These are phyloP conservation scores for Willisornis vidua DNA, from an alignment of 2,113 vertebrate species.

Conservation along the genomic window DNA sequence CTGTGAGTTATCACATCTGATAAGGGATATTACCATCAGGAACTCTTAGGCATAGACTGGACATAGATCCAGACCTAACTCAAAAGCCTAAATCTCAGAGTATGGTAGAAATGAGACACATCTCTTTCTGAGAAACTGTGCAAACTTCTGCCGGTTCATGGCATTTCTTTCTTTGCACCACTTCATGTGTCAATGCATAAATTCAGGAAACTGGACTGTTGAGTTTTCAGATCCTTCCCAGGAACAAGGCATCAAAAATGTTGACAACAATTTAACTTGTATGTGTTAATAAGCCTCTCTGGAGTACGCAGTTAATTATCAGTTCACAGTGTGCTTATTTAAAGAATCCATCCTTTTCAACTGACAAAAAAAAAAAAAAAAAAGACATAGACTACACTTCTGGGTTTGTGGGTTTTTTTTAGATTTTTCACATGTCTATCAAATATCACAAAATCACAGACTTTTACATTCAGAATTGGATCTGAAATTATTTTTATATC, in stretches of 20 bases:
- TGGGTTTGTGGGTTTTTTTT: too few species aligned
- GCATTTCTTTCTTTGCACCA: neutral
- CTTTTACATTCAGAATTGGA: neutral
- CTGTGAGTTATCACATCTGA: neutral
- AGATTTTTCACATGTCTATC: neutral
- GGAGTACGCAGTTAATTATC: neutral
- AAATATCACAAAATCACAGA: neutral
- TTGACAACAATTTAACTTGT: neutral
- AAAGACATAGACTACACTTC: neutral
- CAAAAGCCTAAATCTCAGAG: neutral
- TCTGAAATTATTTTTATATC: neutral
- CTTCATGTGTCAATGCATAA: neutral
- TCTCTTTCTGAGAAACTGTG: neutral
- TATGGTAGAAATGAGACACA: neutral
- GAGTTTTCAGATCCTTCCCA: neutral
- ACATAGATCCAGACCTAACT: neutral
- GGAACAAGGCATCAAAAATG: neutral
- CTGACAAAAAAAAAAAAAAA: neutral
- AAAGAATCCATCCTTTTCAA: neutral
- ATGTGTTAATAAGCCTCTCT: neutral
- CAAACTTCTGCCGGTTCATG: neutral
- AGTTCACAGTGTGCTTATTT: neutral
- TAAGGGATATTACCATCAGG: neutral
- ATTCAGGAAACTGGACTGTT: neutral
- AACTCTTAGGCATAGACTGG: neutral